Percentiles rank a stretch among this genome's conserved stretches.
Evolutionary conservation across 2,888 invertebrate genomes (phyloP).

Genomic region (Drosophila subsilvestris): DNA sequence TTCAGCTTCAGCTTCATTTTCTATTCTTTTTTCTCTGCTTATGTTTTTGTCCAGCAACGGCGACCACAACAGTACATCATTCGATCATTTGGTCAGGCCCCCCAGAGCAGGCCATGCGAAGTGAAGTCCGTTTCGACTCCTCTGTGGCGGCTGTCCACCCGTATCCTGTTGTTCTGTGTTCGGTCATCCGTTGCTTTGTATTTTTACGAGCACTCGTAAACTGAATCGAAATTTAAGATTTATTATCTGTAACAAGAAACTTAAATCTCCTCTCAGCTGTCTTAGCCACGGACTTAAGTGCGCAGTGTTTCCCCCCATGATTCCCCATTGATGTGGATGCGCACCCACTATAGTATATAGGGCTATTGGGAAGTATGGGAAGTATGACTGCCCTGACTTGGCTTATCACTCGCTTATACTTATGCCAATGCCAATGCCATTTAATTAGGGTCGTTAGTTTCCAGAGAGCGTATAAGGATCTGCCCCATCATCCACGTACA

Average conservation of each 20-base stretch:
- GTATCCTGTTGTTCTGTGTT: conserved; percentile 25
- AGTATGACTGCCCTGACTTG: conserved; percentile 23
- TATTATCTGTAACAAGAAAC: conserved; percentile 73
- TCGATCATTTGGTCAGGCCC: conserved; percentile 58
- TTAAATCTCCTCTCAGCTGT: conserved; percentile 56
- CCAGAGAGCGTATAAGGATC: conserved; percentile 37
- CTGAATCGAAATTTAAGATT: conserved; percentile 75
- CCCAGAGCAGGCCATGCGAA: conserved; percentile 26
- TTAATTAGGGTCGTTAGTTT: conserved; percentile 67
- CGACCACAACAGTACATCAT: conserved; percentile 34
- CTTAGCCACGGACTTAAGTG: conserved; percentile 21
- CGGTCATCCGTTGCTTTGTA: conserved; percentile 47
- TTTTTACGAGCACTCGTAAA: conserved; percentile 76
- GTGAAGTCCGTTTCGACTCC: not conserved
- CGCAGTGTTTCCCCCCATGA: not conserved
- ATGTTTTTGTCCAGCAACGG: conserved; percentile 51
- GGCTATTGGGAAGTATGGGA: conserved; percentile 1
- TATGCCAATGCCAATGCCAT: conserved; percentile 61
- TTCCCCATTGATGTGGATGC: not conserved
- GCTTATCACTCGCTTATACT: conserved; percentile 67
- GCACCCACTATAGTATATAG: not conserved
- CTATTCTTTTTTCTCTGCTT: conserved; percentile 20
- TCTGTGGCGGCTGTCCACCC: not conserved
- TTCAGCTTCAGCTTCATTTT: not conserved
- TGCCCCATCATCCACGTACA: conserved; percentile 3